A percentile compares a stretch with the other conserved stretches of the same genome.
Evolutionary conservation across 1,140 invertebrate genomes (phyloP).

Genomic region (Orchestia grillus): DNA sequence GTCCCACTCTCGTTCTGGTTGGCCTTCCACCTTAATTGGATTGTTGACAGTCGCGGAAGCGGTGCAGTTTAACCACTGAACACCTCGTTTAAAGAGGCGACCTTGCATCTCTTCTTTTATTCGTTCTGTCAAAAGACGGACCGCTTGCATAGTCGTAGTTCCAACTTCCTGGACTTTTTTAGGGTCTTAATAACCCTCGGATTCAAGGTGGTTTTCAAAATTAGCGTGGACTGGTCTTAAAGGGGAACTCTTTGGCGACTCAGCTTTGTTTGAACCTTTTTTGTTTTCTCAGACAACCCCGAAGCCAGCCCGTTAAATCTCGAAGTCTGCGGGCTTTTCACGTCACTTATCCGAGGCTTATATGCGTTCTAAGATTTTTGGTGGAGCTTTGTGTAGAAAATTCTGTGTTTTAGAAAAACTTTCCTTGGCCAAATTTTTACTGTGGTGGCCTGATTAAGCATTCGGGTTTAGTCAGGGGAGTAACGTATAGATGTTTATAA

Average conservation of each 20-base stretch:
- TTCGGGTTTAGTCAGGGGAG: background rate
- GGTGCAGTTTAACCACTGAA: background rate
- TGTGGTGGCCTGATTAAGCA: background rate
- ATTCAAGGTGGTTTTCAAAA: background rate
- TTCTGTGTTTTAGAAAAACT: background rate
- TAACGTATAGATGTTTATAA: background rate
- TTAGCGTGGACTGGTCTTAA: background rate
- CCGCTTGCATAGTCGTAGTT: background rate
- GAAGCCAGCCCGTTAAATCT: background rate
- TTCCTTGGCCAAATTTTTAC: background rate
- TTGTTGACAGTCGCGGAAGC: slow-evolving; percentile 34
- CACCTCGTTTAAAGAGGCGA: background rate
- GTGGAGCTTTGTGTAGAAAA: background rate
- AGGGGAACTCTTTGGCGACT: background rate
- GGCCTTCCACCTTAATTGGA: slow-evolving; percentile 5
- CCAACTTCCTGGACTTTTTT: background rate
- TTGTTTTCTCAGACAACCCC: background rate
- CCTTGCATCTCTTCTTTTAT: background rate
- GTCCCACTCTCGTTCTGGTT: background rate
- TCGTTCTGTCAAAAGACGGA: background rate
- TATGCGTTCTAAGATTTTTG: background rate
- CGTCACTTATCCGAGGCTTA: background rate
- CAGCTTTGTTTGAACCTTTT: background rate
- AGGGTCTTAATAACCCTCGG: background rate
- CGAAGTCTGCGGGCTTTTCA: background rate